Conservation (phyloP, 2,888 invertebrate species). For the Epistrophe grossulariae region DNA sequence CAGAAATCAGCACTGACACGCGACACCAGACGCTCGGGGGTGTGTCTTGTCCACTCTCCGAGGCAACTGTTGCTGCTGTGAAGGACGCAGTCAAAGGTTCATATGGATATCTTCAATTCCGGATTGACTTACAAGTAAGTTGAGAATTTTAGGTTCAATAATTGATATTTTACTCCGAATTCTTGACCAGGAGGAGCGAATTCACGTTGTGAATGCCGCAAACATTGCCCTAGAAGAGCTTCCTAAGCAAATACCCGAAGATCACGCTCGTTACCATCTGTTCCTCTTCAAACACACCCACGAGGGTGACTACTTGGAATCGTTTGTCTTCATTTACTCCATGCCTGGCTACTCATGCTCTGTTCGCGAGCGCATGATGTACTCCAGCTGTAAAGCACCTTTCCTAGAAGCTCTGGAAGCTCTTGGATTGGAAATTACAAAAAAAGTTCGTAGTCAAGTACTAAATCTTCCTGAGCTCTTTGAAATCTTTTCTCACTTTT, state of each 20-base stretch:
- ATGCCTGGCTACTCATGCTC: conserved; percentile 98
- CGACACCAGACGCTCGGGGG: conserved; percentile 96
- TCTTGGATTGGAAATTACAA: conserved; percentile 91
- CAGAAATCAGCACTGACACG: conserved; percentile 92
- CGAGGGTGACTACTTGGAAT: conserved; percentile 95
- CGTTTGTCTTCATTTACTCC: conserved; percentile 97
- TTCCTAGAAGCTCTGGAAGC: conserved; percentile 92
- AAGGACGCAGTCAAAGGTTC: conserved; percentile 89
- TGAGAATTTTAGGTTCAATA: neutral
- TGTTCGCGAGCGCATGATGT: conserved; percentile 99
- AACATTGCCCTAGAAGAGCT: conserved; percentile 88
- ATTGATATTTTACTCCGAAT: conserved; percentile 76
- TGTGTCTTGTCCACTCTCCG: conserved; percentile 94
- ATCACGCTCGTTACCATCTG: conserved; percentile 93
- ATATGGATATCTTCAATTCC: conserved; percentile 95
- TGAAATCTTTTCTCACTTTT: conserved; percentile 77
- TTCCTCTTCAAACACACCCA: conserved; percentile 94
- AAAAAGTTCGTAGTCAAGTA: conserved; percentile 88
- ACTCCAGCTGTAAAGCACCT: conserved; percentile 98
- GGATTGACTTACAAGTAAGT: conserved; percentile 88
- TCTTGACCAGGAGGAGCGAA: conserved; percentile 88
- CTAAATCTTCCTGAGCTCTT: neutral
- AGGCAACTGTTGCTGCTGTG: conserved; percentile 91
- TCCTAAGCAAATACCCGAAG: conserved; percentile 91
- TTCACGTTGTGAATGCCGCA: conserved; percentile 91